phyloP scores from a whole-genome alignment of 92 coral and sea anemone species.

The Porites divaricata region DNA sequence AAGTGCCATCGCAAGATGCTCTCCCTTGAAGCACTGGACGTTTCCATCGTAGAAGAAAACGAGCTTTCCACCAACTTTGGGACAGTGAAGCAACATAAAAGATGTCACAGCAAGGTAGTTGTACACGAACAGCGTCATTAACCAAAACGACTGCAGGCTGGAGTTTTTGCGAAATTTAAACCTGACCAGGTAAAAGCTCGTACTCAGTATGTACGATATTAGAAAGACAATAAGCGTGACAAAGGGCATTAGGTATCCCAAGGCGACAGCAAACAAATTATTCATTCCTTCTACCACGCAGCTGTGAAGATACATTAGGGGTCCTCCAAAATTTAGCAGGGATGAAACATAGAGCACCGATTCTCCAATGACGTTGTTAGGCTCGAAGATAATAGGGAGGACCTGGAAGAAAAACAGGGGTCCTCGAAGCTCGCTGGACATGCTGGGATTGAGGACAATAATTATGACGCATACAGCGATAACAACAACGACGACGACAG shows the following conservation, averaged over 20 bases:
- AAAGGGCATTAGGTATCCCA: conserved; percentile 84
- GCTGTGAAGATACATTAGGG: conserved; percentile 73
- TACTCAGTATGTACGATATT: conserved; percentile 77
- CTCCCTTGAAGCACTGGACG: conserved; percentile 75
- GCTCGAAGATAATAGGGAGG: conserved; percentile 84
- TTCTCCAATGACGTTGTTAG: conserved; percentile 70
- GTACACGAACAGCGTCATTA: conserved; percentile 86
- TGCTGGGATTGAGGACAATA: conserved; percentile 86
- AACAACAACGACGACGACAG: conserved; percentile 65
- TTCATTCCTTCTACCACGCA: conserved; percentile 72
- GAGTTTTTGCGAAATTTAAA: conserved; percentile 85
- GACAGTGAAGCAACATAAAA: conserved; percentile 83
- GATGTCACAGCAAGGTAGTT: conserved; percentile 83
- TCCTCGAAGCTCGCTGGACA: conserved; percentile 93
- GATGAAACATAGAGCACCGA: conserved; percentile 64
- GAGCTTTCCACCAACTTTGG: conserved; percentile 63
- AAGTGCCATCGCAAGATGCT: conserved; percentile 73
- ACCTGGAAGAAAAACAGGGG: conserved; percentile 97
- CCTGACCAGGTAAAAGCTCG: conserved; percentile 69
- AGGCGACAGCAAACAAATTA: conserved; percentile 75
- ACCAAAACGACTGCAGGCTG: conserved; percentile 92
- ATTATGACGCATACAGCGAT: conserved; percentile 67
- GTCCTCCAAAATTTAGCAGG: conserved; percentile 85
- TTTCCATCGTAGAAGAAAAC: conserved; percentile 91
- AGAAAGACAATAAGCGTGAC: conserved; percentile 73